Conservation (phyloP, 2,797 vertebrate genomes). For the Neoniphon sammara region DNA sequence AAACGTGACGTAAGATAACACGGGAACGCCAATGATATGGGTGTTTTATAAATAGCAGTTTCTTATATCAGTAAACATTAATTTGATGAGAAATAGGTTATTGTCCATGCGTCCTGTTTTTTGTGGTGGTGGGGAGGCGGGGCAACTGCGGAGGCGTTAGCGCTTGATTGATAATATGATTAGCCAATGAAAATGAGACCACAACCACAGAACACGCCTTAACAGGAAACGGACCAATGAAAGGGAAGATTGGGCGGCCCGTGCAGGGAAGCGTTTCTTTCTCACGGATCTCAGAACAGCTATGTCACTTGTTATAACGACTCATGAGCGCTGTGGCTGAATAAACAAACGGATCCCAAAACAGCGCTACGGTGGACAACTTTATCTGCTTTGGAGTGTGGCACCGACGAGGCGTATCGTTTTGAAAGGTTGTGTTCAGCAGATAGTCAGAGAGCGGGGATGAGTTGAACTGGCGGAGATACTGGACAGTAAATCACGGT, state of each 20-base stretch:
- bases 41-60: background rate
- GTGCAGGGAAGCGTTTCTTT: rapidly evolving
- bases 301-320: rapidly evolving
- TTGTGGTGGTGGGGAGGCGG: background rate
- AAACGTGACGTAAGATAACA: background rate
- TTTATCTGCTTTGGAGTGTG: constrained; percentile 49
- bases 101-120: constrained; percentile 22
- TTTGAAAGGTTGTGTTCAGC: constrained; percentile 64
- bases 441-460: constrained; percentile 24
- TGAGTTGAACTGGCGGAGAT: constrained; percentile 24
- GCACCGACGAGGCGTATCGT: constrained; percentile 62
- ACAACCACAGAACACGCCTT: constrained; percentile 26
- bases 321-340: rapidly evolving
- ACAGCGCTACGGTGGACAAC: constrained; percentile 57
- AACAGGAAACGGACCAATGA: constrained; percentile 56
- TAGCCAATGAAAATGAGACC: constrained; percentile 46
- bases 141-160: background rate
- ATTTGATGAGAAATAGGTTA: background rate
- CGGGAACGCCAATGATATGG: background rate
- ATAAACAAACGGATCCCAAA: constrained; percentile 51
- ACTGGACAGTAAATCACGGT: background rate
- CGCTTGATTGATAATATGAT: constrained; percentile 15
- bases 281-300: constrained; percentile 65
- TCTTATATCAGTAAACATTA: background rate
- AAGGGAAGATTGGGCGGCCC: constrained; percentile 2